Base-by-base conservation (phyloP, 2,113 vertebrate genomes). In the Pavo muticus region DNA sequence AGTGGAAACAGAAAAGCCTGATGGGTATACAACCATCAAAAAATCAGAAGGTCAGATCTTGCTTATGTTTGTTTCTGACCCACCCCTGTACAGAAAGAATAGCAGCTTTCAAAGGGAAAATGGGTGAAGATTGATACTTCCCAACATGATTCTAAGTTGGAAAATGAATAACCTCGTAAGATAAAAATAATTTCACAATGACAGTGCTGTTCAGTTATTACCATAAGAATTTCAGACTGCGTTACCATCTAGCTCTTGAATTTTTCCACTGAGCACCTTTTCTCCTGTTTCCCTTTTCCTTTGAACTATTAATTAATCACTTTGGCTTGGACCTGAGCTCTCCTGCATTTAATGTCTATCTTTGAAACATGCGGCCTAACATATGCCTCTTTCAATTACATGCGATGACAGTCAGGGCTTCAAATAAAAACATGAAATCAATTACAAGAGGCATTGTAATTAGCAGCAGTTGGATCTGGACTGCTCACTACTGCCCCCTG, bases 1-100 rank as follows among this genome's bases (percentile, higher is more conserved):
- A 91, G 39, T 61, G 17, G 54, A 88, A 88, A 59, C 54, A 87
- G 76, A 59, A 85, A 85, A 73, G 18, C 29, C 14, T 90, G 54
- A 64, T 40, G 69, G 47, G 17, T 32, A 59, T 24, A 27, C 5
- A 92, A 68, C n/a, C 50, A 45, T 85, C 59, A 25, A 81, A 87
- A 95, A 90, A 87, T 95, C 90, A 90, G 72, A 95, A 95, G 84
- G 94, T 95, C 74, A 93, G 60, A 45, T 54, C 32, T 85, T 60
- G 14, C 7, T 76, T 50, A 71, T 82, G 64, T 45, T 84, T 87
- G n/a, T 68, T 95, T 93, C 57, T 75, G 70, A 69, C 94, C 45
- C 54, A 86, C 35, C 16, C 10, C 11, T 84, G 9, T 37, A 63
- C 20, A 71, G 50, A 72, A 50, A 77, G 79, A 90, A 93, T 45